Evolutionary conservation across 2,888 invertebrate genomes (phyloP), one percentile per base, ranked within the genome.

Genomic region (Trichogramma dendrolimi): DNA sequence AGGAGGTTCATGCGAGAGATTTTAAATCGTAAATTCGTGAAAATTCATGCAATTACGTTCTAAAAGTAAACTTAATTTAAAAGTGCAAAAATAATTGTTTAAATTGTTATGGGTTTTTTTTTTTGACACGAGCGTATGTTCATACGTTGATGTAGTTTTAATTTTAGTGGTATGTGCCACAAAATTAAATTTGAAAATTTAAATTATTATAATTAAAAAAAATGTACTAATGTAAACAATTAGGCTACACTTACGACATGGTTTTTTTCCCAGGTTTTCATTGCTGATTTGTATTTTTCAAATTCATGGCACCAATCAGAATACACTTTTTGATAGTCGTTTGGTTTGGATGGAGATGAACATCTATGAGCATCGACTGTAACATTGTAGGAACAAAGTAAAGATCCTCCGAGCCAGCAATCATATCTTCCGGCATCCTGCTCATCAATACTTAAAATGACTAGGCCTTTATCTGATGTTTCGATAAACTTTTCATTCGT

Each of bases 261-360:
- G 80, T 93, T 94, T 77, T n/a, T 85, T 81, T 95, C 94, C 95
- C 95, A 96, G 69, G 89, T 90, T 79, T 94, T 94, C 94, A 95
- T 94, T 42, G 94, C 95, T 62, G 89, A 88, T 83, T 96, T 96
- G 80, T 97, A 97, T 79, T 94, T 94, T 80, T 96, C 95, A 80
- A 96, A 96, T 81, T 96, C 96, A 80, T 96, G 94, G 82, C 97
- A 97, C 97, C 97, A 98, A 80, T 96, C 96, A 39, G 96, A 93
- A 81, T 96, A 96, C 69, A 96, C 93, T 82, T 94, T 92, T 82
- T 94, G 94, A 80, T 94, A 94, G 80, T 94, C 94, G 74, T 93
- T 91, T 75, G 91, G 90, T 78, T 92, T 92, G 69, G 91, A 89
- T 4, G 94, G 94, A 42, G 94, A 92, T 44, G 92, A 89, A 80